These are phyloP conservation scores for Pelodytes ibericus DNA, from an alignment of 2,797 vertebrate genomes.

Conservation along the genomic window DNA sequence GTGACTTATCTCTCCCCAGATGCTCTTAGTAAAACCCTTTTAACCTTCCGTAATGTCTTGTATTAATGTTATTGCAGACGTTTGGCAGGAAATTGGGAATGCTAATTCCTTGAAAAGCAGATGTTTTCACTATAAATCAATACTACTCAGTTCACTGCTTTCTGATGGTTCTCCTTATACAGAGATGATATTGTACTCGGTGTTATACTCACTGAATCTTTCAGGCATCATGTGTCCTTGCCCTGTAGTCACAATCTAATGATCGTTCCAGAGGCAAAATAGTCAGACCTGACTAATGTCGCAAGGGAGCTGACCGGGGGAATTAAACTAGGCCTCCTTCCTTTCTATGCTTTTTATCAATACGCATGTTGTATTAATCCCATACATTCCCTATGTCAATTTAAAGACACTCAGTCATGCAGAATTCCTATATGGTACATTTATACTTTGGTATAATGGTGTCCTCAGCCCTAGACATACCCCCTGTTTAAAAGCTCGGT, in stretches of 20 bases:
- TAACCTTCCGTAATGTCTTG: background rate
- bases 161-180: background rate
- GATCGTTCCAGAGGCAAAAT: background rate
- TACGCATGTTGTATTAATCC: background rate
- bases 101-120: background rate
- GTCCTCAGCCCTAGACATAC: no score
- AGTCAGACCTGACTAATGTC: background rate
- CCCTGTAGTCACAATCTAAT: conserved; percentile 2
- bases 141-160: conserved; percentile 2
- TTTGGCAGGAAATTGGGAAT: no score
- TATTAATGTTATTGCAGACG: background rate
- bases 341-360: background rate
- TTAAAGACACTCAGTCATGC: no score
- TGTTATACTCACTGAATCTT: background rate
- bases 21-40: background rate
- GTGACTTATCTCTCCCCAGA: background rate
- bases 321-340: background rate
- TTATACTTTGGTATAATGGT: no score
- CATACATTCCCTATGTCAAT: no score
- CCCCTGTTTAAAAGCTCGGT: no score
- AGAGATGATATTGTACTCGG: no score
- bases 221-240: background rate
- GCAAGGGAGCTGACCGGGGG: background rate
- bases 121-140: background rate
- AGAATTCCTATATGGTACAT: no score